Evolutionary conservation across 2,888 invertebrate species (phyloP), one percentile per base, ranked within the genome.

Genomic region (Nymphalis polychloros): DNA sequence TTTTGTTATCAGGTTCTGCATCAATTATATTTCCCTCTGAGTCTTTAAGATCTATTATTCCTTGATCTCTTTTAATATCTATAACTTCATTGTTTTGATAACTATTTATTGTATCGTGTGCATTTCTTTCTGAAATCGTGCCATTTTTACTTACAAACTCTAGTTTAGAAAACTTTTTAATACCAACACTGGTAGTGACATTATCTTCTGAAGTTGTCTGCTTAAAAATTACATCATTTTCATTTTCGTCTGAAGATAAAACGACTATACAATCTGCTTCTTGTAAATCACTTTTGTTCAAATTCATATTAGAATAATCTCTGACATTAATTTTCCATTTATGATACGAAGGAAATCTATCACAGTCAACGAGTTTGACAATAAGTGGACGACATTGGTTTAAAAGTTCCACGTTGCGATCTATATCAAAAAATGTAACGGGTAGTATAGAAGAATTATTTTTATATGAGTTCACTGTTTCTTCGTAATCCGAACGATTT

Each of bases 321-420:
- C 5, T 23, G 3, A 31, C 20, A 62, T 16, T 49, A 16, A 7
- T 47, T 13, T 52, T 27, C 52, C 20, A 67, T 69, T 53, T 67
- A 10, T 67, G 67, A 35, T 74, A 70, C 64, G 66, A 70, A 8
- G 71, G 75, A 65, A 68, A 59, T 59, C 72, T 71, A 50, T 67
- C 52, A 67, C 69, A 77, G 52, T 77, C 76, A 1, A 76, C 75
- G 8, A 77, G 53, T 20, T 67, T 70, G 47, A 77, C 70, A 41
- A 59, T 66, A 35, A 75, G 62, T 2, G 77, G 75, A 8, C 70
- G 67, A 68, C 76, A 77, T 27, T 68, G 63, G 19, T 71, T 70
- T 49, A 77, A 59, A 8, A 74, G 57, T 16, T 64, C 64, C 27
- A 76, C 50, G 47, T 75, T 77, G 31, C 67, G 70, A 35, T 67